Base-by-base conservation (phyloP, 1,140 invertebrate species). In the Drosophila micromelanica region DNA sequence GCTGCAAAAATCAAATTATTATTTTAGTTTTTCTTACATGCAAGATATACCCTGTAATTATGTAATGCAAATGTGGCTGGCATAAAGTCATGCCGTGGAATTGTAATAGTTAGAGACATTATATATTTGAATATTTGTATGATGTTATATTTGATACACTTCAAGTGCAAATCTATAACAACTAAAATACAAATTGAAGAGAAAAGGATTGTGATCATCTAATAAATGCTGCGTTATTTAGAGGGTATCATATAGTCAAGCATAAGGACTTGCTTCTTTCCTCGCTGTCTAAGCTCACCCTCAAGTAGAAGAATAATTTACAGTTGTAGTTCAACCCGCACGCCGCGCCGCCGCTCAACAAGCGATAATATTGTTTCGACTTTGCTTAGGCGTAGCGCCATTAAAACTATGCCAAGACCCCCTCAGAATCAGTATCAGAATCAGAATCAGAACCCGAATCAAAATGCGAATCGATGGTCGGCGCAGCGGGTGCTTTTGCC, bases 1-100 rank as follows among this genome's bases (percentile, higher is more conserved):
- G 45, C 69, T 68, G 63, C 68, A 68, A 60, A 69, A 80, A 60
- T 74, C 72, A 74, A 74, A 74, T 74, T 74, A 74, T 70, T 71
- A 63, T 70, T 70, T 70, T 54, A 57, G 40, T 45, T 67, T 60
- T 54, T 42, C 7, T n/a, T 32, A 13, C 15, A 17, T 13, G 17
- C n/a, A 11, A n/a, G n/a, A 8, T 12, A 56, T 51, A 64, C 68
- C 52, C 68, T 64, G 68, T 52, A 49, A 5, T 23, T 8, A 2
- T 43, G 15, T 23, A 3, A 23, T 23, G 43, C 2, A 11, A 11
- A 45, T 20, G 9, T 43, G 8, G 32, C 8, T 27, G 1, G 27
- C 27, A 27, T 27, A 5, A 6, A 27, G 4, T 27, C 0, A 27
- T 5, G 27, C 1, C 1, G 27, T 27, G 27, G 27, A 6, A 27